Evolutionary conservation across 2,797 vertebrate species (phyloP).

Genomic region (Characodon lateralis): DNA sequence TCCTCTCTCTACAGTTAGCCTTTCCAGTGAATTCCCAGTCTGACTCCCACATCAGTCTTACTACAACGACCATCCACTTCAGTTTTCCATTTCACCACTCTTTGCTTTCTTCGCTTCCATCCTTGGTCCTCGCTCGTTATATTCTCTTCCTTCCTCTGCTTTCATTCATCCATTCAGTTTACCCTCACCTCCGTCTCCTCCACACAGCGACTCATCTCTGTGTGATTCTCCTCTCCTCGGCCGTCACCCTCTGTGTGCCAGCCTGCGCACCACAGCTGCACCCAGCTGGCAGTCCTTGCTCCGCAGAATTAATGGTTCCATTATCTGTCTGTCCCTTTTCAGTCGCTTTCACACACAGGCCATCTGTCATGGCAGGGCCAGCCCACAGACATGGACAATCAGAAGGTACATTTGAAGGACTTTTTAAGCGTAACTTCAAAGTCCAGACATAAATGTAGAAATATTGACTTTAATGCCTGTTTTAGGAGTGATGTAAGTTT

Average conservation of each 20-base stretch:
- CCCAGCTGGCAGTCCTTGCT: constrained; percentile 70
- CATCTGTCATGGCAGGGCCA: constrained; percentile 44
- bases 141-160: background rate
- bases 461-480: background rate
- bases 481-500: background rate
- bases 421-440: background rate
- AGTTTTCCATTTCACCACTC: background rate
- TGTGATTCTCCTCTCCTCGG: constrained; percentile 11
- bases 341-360: constrained; percentile 35
- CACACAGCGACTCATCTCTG: constrained; percentile 26
- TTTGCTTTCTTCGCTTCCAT: background rate
- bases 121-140: background rate
- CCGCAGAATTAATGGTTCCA: constrained; percentile 74
- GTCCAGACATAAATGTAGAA: background rate
- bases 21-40: constrained; percentile 5
- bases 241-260: constrained; percentile 55
- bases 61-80: background rate
- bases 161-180: background rate
- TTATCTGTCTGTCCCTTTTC: constrained; percentile 65
- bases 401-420: background rate
- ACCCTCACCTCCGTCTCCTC: constrained; percentile 1
- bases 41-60: constrained; percentile 1
- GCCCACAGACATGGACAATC: constrained; percentile 2
- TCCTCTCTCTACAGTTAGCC: constrained; percentile 1
- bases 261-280: constrained; percentile 70